Conservation (phyloP, 2,888 invertebrate genomes). For the Hirtodrosophila trivittata region DNA sequence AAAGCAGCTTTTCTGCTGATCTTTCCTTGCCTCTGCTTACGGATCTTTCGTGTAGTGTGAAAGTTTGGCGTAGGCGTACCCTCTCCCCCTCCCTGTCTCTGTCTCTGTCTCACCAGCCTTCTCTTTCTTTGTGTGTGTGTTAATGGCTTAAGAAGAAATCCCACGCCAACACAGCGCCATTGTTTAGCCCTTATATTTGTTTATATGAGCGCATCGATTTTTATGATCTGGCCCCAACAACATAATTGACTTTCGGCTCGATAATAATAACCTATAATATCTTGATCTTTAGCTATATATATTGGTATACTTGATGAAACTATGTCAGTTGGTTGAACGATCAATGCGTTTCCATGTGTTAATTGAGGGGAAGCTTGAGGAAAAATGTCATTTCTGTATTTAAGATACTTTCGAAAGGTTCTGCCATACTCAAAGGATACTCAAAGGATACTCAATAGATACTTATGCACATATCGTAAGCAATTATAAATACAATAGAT, state of each 20-base stretch:
- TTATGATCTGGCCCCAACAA: slow-evolving; percentile 36
- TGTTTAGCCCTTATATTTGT: slow-evolving; percentile 38
- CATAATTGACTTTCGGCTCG: slow-evolving; percentile 30
- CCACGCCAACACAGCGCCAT: slow-evolving; percentile 25
- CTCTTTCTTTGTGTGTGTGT: slow-evolving; percentile 15
- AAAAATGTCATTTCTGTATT: no score
- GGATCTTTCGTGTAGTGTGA: slow-evolving; percentile 50
- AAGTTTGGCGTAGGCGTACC: slow-evolving; percentile 62
- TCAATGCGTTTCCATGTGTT: no score
- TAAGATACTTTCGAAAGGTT: no score
- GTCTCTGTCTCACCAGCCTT: slow-evolving; percentile 6
- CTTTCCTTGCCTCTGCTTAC: slow-evolving; percentile 16
- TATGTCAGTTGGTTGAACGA: slow-evolving; percentile 47
- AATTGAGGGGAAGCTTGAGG: no score
- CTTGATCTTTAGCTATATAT: slow-evolving; percentile 22
- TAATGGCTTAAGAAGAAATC: slow-evolving; percentile 48
- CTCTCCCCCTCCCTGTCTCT: slow-evolving; percentile 5
- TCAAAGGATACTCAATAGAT: no score
- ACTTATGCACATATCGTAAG: no score
- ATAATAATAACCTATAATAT: slow-evolving; percentile 4
- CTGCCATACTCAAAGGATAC: no score
- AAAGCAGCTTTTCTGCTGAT: slow-evolving; percentile 11
- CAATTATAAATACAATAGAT: no score
- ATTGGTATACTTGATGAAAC: slow-evolving; percentile 26
- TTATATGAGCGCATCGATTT: slow-evolving; percentile 44